These are phyloP conservation scores for Brachystomella parvula DNA, from an alignment of 1,140 invertebrate genomes.

Conservation along the genomic window DNA sequence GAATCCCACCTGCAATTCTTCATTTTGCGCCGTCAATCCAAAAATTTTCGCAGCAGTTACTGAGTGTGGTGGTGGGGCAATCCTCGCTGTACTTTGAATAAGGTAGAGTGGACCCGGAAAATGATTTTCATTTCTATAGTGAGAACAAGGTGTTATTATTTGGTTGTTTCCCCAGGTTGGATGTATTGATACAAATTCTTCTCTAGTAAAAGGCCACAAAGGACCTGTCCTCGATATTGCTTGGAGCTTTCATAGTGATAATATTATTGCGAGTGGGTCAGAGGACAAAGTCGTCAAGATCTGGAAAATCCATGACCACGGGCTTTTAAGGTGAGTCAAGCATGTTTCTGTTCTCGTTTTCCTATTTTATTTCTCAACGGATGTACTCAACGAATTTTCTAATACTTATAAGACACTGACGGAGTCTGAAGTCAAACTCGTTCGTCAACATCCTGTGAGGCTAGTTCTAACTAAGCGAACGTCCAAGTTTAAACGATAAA, in stretches of 20 bases:
- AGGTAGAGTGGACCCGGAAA: slow-evolving; percentile 56
- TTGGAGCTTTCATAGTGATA: slow-evolving; percentile 98
- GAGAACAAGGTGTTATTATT: background rate
- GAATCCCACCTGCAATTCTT: slow-evolving; percentile 96
- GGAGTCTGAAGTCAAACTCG: slow-evolving; percentile 88
- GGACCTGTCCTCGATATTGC: slow-evolving; percentile 96
- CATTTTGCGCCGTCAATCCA: slow-evolving; percentile 97
- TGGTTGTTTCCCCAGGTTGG: slow-evolving; percentile 63
- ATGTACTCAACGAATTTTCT: no score
- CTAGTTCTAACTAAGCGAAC: no score
- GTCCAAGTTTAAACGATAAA: no score
- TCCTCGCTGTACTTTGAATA: slow-evolving; percentile 91
- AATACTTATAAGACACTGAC: slow-evolving; percentile 61
- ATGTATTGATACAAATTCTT: slow-evolving; percentile 83
- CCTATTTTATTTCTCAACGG: background rate
- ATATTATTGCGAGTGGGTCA: slow-evolving; percentile 95
- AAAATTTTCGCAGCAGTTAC: slow-evolving; percentile 99
- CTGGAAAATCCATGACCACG: slow-evolving; percentile 95
- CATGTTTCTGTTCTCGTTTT: slow-evolving; percentile 9
- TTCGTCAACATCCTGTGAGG: slow-evolving; percentile 92
- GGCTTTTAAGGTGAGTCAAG: slow-evolving; percentile 48
- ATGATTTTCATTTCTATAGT: slow-evolving; percentile 5
- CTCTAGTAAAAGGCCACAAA: slow-evolving; percentile 94
- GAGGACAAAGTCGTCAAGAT: slow-evolving; percentile 97
- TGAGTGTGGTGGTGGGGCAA: slow-evolving; percentile 96